These are phyloP conservation scores for Pachyseris speciosa DNA, from an alignment of 64 coral and sea anemone species.

Conservation along the genomic window DNA sequence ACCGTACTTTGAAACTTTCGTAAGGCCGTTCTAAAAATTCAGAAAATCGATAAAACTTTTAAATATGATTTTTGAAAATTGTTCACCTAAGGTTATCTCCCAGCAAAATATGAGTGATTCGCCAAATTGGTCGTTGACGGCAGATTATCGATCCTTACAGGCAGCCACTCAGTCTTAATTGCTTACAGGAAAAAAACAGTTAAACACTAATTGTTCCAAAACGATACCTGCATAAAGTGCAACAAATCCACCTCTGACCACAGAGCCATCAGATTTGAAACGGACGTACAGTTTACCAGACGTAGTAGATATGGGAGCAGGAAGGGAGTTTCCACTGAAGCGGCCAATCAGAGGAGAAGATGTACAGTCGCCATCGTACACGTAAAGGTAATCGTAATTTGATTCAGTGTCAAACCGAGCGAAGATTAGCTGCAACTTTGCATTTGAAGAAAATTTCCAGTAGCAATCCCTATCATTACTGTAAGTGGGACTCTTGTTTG, in stretches of 20 bases:
- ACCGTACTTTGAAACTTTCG: no score
- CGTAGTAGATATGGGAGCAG: neutral
- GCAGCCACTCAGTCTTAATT: no score
- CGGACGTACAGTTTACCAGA: neutral
- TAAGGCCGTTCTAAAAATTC: no score
- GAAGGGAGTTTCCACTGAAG: neutral
- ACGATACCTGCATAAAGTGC: neutral
- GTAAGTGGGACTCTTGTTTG: neutral
- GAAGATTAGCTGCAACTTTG: neutral
- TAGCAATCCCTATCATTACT: neutral
- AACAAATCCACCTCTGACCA: neutral
- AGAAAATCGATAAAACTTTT: no score
- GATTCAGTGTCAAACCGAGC: neutral
- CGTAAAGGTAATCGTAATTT: neutral
- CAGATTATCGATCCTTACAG: no score
- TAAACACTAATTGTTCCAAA: no score
- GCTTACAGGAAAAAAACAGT: no score
- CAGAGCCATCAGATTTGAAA: neutral
- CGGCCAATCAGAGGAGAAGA: neutral
- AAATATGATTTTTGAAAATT: no score
- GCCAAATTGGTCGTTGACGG: no score
- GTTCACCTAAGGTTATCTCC: no score
- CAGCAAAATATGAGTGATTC: no score
- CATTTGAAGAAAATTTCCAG: neutral
- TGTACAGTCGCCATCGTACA: neutral